Percentiles rank a stretch among this genome's conserved stretches.
phyloP scores from a whole-genome alignment of 2,888 invertebrate species.

The Eupithecia centaureata region DNA sequence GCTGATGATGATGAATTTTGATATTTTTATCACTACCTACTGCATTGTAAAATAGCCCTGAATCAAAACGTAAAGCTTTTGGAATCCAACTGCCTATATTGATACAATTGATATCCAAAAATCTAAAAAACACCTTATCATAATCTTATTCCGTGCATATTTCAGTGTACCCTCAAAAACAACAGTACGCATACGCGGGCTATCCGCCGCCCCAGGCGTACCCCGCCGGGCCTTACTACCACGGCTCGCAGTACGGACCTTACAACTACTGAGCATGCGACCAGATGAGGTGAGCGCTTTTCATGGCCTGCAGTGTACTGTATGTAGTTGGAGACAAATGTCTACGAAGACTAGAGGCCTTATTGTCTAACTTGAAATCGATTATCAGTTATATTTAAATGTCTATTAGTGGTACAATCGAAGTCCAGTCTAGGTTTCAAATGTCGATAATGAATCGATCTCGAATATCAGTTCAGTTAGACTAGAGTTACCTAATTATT shows the following conservation, averaged over 20 bases:
- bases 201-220: slow-evolving; percentile 93
- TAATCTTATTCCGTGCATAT: neutral
- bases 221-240: slow-evolving; percentile 94
- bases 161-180: slow-evolving; percentile 96
- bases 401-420: too few species aligned
- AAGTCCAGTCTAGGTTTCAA: too few species aligned
- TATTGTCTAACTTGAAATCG: too few species aligned
- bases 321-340: too few species aligned
- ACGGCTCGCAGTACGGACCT: slow-evolving; percentile 96
- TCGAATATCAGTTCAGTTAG: too few species aligned
- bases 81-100: neutral
- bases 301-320: neutral
- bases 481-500: too few species aligned
- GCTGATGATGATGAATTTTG: too few species aligned
- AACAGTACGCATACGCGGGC: slow-evolving; percentile 95
- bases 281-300: slow-evolving; percentile 68
- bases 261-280: slow-evolving; percentile 92
- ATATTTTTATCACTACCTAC: neutral
- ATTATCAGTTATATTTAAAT: too few species aligned
- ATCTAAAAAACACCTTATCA: neutral
- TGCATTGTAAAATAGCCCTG: neutral
- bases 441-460: too few species aligned
- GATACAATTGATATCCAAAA: neutral
- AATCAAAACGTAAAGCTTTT: neutral
- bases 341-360: too few species aligned